Conservation (phyloP, 2,113 vertebrate species). For the Nannobrachium achirus region DNA sequence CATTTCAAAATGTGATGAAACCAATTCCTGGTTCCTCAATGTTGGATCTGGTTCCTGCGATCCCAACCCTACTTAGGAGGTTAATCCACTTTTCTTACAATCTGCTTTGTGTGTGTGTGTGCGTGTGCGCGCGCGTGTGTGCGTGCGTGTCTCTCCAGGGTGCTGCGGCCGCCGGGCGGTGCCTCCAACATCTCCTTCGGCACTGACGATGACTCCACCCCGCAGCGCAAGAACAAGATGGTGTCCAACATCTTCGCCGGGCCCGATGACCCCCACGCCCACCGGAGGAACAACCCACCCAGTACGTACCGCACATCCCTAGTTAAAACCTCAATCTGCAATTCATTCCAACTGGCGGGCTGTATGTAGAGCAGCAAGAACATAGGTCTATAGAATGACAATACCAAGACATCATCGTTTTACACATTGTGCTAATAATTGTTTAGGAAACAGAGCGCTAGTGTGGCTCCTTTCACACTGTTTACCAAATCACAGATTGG, state of each 20-base stretch:
- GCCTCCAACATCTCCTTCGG: slow-evolving; percentile 92
- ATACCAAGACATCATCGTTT: too few species aligned
- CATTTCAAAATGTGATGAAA: too few species aligned
- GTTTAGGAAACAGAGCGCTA: too few species aligned
- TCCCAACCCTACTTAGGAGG: too few species aligned
- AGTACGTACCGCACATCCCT: slow-evolving; percentile 68
- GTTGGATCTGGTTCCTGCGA: too few species aligned
- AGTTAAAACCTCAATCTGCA: too few species aligned
- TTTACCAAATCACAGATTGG: background rate
- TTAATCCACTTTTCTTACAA: background rate
- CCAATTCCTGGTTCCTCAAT: too few species aligned
- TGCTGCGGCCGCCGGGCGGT: slow-evolving; percentile 94
- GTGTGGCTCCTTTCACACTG: too few species aligned
- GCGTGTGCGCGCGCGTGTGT: background rate
- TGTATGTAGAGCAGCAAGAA: too few species aligned
- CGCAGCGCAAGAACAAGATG: slow-evolving; percentile 91
- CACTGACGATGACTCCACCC: slow-evolving; percentile 80
- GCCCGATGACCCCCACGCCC: slow-evolving; percentile 88
- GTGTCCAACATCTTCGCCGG: slow-evolving; percentile 95
- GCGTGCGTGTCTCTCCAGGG: slow-evolving; percentile 76
- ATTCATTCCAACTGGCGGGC: too few species aligned
- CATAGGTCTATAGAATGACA: too few species aligned
- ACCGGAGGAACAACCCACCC: slow-evolving; percentile 84
- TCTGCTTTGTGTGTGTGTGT: slow-evolving; percentile 30
- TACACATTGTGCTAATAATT: too few species aligned